Base-by-base conservation (phyloP, 2,113 vertebrate species). In the Seriola quinqueradiata region DNA sequence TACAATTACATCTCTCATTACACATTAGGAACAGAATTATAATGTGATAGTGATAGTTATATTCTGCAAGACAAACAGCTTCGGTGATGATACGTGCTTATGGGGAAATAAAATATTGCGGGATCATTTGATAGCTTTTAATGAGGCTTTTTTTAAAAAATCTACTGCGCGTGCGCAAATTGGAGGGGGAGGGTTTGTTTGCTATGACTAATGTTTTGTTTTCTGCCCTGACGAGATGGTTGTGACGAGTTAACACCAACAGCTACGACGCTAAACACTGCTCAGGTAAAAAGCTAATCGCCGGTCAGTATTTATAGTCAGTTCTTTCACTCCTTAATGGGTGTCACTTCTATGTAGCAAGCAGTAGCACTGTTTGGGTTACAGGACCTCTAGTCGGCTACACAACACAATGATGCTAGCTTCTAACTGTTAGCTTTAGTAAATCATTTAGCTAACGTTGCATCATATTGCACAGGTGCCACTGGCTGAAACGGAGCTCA, bases 161-260 rank as follows among this genome's bases (percentile, higher is more conserved):
- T 5, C 5, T 36, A 64, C 4, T 85, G 86, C 91, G 89, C 89
- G 23, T 90, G 91, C 77, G 89, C 77, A 19, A 0, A 52, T 0
- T 2, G 1, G 21, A 8, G 60, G 66, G 57, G 87, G 57, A 19
- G 48, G 5, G 44, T 74, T 72, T 71, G 25, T 70, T 75, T 74
- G n/a, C 23, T 38, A 7, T 25, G 36, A 70, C 28, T 44, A 3
- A 68, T 88, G 73, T 84, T 86, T 71, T 86, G 52, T 60, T 77
- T 73, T 74, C 5, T 54, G 25, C 13, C 40, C 25, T 11, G 9
- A 14, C 21, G 17, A 67, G 63, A 90, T 85, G 81, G 46, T 55
- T 38, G 2, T 50, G 48, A 58, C 10, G 48, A 68, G 57, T 66
- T 55, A 59, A 72, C 14, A n/a, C 70, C 5, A 40, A 61, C 16